phyloP scores from a whole-genome alignment of 2,797 vertebrate species.

The Ctenochaetus hawaiiensis region DNA sequence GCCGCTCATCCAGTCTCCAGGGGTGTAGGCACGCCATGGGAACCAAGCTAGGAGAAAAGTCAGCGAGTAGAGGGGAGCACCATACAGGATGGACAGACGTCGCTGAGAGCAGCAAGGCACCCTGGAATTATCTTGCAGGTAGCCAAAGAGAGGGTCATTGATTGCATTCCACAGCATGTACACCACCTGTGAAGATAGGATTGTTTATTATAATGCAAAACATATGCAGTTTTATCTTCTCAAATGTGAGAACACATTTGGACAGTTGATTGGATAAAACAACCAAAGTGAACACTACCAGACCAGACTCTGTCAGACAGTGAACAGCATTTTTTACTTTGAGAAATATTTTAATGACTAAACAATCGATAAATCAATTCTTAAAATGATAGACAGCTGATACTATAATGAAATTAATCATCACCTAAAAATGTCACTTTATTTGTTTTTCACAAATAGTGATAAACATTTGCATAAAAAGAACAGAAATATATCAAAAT shows the following conservation, averaged over 20 bases:
- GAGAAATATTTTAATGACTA: not conserved
- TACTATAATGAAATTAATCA: not conserved
- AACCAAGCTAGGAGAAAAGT: slow-evolving; percentile 95
- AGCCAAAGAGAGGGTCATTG: slow-evolving; percentile 92
- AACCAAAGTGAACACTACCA: too few species aligned
- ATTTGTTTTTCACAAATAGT: not conserved
- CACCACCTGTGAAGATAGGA: slow-evolving; percentile 82
- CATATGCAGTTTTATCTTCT: too few species aligned
- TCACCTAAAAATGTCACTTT: not conserved
- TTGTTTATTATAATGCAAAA: not conserved
- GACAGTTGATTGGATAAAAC: too few species aligned
- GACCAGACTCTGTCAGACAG: not conserved
- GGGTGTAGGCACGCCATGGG: slow-evolving; percentile 89
- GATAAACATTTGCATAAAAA: not conserved
- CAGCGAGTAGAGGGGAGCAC: slow-evolving; percentile 87
- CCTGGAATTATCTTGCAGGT: slow-evolving; percentile 89
- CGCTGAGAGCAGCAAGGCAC: slow-evolving; percentile 84
- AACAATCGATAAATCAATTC: not conserved
- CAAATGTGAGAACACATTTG: too few species aligned
- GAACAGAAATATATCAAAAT: not conserved
- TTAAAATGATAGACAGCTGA: not conserved
- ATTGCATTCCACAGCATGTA: slow-evolving; percentile 94
- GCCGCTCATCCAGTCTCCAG: slow-evolving; percentile 91
- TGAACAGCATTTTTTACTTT: not conserved
- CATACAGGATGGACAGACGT: slow-evolving; percentile 88